Evolutionary conservation across 1,140 invertebrate genomes (phyloP).

Genomic region (Araneus ventricosus): DNA sequence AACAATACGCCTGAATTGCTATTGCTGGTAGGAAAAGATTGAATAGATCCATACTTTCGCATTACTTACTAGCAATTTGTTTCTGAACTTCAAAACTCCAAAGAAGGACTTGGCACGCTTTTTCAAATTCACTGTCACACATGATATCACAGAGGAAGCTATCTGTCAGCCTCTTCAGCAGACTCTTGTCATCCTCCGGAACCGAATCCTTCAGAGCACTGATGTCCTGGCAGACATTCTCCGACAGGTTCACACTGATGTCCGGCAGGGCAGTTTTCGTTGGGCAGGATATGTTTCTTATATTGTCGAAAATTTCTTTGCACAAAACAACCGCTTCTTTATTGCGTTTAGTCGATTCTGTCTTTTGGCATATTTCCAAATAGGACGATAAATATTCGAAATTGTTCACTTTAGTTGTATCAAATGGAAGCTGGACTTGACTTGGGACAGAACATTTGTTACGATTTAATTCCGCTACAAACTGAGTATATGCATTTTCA

Average conservation of each 20-base stretch:
- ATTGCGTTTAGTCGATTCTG: background rate
- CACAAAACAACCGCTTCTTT: constrained; percentile 25
- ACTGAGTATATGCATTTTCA: background rate
- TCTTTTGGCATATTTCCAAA: constrained; percentile 20
- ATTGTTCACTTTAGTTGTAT: background rate
- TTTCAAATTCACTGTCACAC: constrained; percentile 13
- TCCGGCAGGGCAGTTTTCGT: background rate
- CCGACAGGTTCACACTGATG: background rate
- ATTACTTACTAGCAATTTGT: constrained; percentile 11
- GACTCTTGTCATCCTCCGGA: background rate
- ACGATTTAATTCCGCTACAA: background rate
- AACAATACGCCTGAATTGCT: background rate
- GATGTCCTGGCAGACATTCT: constrained; percentile 30
- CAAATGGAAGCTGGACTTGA: constrained; percentile 4
- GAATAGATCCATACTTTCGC: background rate
- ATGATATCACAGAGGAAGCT: background rate
- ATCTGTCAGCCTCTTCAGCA: constrained; percentile 17
- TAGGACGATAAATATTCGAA: background rate
- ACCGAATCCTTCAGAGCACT: background rate
- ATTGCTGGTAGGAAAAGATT: too few relatives aligned
- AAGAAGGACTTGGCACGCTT: constrained; percentile 32
- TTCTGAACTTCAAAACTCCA: constrained; percentile 44
- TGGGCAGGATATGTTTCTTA: background rate
- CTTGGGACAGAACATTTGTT: background rate
- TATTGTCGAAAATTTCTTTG: constrained; percentile 16